Conservation (phyloP, 2,888 invertebrate species). For the Luperina testacea region DNA sequence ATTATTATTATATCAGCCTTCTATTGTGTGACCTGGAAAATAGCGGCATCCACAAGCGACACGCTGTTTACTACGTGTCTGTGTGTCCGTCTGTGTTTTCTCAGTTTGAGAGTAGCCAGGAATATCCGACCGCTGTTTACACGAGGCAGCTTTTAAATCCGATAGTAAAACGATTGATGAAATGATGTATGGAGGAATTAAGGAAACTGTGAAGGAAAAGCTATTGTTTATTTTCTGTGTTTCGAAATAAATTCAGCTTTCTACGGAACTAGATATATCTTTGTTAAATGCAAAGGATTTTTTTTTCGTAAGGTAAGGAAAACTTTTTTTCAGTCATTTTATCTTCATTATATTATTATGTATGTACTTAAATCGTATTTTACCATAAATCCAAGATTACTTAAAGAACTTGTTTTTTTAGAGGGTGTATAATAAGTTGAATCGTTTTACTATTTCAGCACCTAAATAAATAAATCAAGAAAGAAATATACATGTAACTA, state of each 20-base stretch:
- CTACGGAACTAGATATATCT: neutral
- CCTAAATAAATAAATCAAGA: neutral
- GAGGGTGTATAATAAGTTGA: no score
- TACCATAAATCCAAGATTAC: neutral
- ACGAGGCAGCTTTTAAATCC: conserved; percentile 56
- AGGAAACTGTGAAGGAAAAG: conserved; percentile 29
- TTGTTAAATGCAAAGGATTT: neutral
- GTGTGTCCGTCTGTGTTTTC: conserved; percentile 60
- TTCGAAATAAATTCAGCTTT: conserved; percentile 19
- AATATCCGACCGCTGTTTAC: conserved; percentile 64
- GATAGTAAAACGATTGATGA: conserved; percentile 65
- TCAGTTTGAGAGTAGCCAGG: conserved; percentile 64
- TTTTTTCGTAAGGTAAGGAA: neutral
- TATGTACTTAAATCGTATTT: neutral
- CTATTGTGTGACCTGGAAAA: conserved; percentile 47
- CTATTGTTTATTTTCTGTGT: conserved; percentile 40
- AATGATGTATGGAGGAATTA: conserved; percentile 30
- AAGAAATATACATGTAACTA: neutral
- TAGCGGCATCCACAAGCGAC: conserved; percentile 53
- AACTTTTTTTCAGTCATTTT: neutral
- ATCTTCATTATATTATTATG: neutral
- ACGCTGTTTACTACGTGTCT: conserved; percentile 62
- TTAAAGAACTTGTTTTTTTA: neutral
- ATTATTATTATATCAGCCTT: neutral
- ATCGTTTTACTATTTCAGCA: no score